phyloP scores from a whole-genome alignment of 2,113 vertebrate genomes.

The Corvus hawaiiensis region DNA sequence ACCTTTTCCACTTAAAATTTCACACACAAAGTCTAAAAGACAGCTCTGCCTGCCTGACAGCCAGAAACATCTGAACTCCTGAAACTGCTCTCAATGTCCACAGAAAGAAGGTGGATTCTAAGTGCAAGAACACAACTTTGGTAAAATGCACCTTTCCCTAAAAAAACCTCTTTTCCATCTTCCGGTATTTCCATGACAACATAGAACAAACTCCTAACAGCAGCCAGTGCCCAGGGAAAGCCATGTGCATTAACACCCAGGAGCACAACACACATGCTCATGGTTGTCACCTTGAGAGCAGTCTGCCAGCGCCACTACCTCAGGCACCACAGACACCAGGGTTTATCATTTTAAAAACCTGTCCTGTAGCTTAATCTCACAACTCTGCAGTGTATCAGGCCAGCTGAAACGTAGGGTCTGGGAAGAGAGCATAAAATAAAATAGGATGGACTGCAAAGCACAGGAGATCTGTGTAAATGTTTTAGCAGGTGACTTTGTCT shows the following conservation, averaged over 20 bases:
- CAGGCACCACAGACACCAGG: neutral
- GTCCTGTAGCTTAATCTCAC: neutral
- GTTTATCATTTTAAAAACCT: neutral
- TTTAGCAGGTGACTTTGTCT: neutral
- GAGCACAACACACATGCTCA: rapidly evolving
- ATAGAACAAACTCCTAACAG: neutral
- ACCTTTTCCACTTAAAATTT: neutral
- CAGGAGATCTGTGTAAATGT: neutral
- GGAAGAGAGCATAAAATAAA: neutral
- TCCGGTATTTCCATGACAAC: neutral
- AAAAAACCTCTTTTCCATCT: neutral
- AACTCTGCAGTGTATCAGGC: neutral
- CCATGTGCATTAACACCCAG: rapidly evolving
- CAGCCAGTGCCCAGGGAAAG: neutral
- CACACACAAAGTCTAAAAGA: neutral
- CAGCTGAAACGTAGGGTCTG: neutral
- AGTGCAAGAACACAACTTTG: neutral
- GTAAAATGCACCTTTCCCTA: neutral
- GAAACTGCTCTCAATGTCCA: neutral
- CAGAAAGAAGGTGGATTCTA: neutral
- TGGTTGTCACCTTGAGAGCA: rapidly evolving
- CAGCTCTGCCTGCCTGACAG: neutral
- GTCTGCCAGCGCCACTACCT: neutral
- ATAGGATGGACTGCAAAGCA: neutral
- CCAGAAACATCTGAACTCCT: neutral